Conservation (phyloP, 2,113 vertebrate species). For the Callorhinus ursinus region DNA sequence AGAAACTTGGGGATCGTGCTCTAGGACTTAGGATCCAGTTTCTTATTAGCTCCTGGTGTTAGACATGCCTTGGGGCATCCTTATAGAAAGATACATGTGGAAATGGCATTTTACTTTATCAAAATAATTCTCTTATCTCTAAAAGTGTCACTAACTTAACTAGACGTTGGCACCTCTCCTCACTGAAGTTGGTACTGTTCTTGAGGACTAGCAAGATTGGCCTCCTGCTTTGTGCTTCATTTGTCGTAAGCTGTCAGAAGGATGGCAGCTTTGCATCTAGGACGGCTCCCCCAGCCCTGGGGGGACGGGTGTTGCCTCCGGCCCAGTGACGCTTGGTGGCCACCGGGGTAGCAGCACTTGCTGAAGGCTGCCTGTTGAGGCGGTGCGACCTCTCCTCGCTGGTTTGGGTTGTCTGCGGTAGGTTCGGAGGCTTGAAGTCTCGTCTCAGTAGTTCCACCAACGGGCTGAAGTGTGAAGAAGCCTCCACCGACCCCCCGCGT, state of each 20-base stretch:
- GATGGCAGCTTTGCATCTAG: rapidly evolving
- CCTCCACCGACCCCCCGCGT: rapidly evolving
- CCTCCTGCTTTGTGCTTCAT: background rate
- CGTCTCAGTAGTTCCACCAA: too few species aligned
- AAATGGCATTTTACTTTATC: background rate
- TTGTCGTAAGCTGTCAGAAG: background rate
- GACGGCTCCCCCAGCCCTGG: background rate
- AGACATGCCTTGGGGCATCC: background rate
- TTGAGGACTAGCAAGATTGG: background rate
- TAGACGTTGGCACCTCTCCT: background rate
- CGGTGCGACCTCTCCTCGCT: background rate
- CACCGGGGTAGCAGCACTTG: background rate
- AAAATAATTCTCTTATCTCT: background rate
- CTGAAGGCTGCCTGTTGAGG: background rate
- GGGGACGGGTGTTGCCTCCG: background rate
- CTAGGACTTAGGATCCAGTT: background rate
- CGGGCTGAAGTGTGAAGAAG: rapidly evolving
- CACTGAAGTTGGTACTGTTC: background rate
- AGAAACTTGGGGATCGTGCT: background rate
- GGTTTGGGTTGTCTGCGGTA: background rate
- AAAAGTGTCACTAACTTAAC: background rate
- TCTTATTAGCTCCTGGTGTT: background rate
- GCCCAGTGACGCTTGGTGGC: background rate
- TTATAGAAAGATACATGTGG: background rate
- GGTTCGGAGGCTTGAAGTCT: background rate